Percentiles rank a stretch among this genome's conserved stretches.
These are phyloP conservation scores for Holothuria scabra DNA, from an alignment of 53 echinoderm and acorn worm genomes.

Conservation along the genomic window DNA sequence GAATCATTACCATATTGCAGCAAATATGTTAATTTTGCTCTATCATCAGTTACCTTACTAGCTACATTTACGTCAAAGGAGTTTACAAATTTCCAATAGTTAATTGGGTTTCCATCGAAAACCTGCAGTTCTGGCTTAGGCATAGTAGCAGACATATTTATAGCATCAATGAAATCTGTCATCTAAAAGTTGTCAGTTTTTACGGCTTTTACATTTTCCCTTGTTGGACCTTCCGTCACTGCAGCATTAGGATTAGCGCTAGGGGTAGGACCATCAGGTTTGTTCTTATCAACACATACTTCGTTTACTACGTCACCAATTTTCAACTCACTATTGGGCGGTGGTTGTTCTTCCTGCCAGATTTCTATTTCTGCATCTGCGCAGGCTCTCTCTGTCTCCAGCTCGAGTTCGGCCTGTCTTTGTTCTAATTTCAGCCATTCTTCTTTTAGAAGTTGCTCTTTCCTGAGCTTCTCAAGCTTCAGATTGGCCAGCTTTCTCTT, in stretches of 20 bases:
- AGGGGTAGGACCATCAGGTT: background rate
- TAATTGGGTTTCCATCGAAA: conserved; percentile 53
- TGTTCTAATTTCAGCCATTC: conserved; percentile 25
- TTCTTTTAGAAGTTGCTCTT: conserved; percentile 13
- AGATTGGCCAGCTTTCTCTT: background rate
- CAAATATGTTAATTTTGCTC: conserved; percentile 48
- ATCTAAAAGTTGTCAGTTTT: background rate
- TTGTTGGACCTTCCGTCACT: conserved; percentile 43
- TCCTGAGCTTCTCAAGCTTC: conserved; percentile 26
- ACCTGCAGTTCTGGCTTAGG: conserved; percentile 60
- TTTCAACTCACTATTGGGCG: background rate
- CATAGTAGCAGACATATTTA: conserved; percentile 50
- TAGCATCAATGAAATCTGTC: conserved; percentile 25
- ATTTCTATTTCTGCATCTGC: conserved; percentile 15
- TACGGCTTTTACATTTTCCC: background rate
- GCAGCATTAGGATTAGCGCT: conserved; percentile 62
- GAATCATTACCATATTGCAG: conserved; percentile 52
- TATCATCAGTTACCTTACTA: conserved; percentile 27
- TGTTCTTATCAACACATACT: background rate
- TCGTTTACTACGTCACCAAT: background rate
- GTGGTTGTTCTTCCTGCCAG: background rate
- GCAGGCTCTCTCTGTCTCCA: background rate
- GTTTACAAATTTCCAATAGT: conserved; percentile 41
- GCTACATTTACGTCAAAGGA: conserved; percentile 55
- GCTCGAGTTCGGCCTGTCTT: background rate